phyloP scores from a whole-genome alignment of 2,797 vertebrate genomes.

The Nothura maculosa region DNA sequence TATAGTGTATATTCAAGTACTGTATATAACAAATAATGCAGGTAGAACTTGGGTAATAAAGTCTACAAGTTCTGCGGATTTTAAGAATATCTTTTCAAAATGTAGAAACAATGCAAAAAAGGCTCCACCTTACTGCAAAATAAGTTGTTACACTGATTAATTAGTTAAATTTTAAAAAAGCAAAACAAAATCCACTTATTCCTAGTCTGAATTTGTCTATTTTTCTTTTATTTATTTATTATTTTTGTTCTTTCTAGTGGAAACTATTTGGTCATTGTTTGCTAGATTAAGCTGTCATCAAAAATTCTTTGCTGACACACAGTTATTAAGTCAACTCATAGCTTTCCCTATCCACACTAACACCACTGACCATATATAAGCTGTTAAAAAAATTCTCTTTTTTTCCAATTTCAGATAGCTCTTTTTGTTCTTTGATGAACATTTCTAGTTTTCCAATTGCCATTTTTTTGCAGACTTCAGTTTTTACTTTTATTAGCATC shows the following conservation, averaged over 20 bases:
- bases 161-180: not conserved
- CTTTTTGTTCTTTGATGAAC: not conserved
- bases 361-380: not conserved
- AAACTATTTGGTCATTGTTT: not conserved
- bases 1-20: too few species aligned
- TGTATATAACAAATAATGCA: not conserved
- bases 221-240: not conserved
- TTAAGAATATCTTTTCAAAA: not conserved
- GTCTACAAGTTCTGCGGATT: not conserved
- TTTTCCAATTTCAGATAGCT: not conserved
- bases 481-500: not conserved
- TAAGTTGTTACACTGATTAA: not conserved
- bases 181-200: not conserved
- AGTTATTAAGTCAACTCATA: not conserved
- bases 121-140: not conserved
- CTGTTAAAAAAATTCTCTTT: not conserved
- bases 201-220: not conserved
- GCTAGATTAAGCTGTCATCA: not conserved
- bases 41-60: not conserved
- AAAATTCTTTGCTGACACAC: not conserved
- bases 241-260: not conserved
- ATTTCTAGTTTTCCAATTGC: not conserved
- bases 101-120: not conserved
- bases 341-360: not conserved
- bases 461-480: not conserved